A percentile compares a stretch with the other conserved stretches of the same genome.
Conservation (phyloP, 2,113 vertebrate species). For the Microcebus tavaratra region DNA sequence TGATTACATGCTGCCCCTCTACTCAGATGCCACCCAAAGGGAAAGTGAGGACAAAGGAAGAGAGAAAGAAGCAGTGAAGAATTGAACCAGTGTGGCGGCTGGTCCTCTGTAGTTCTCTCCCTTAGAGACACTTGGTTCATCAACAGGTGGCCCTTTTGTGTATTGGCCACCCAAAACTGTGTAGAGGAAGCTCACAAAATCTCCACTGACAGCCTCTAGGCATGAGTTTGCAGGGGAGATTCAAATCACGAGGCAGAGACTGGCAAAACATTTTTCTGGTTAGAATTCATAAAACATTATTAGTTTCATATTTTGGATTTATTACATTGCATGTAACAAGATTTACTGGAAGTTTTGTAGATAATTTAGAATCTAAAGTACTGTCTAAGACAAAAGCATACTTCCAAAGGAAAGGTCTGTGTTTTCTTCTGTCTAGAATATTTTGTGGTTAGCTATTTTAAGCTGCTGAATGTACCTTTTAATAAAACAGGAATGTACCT, state of each 20-base stretch:
- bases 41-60: background rate
- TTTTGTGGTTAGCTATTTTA: constrained; percentile 42
- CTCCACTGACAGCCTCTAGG: background rate
- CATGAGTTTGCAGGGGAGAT: background rate
- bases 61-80: background rate
- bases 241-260: background rate
- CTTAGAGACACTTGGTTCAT: background rate
- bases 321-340: background rate
- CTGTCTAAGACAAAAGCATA: background rate
- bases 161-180: background rate
- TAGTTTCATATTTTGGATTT: background rate
- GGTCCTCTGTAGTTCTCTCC: background rate
- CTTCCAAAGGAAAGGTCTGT: background rate
- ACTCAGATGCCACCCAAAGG: background rate
- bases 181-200: background rate
- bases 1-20: background rate
- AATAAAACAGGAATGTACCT: constrained; percentile 40
- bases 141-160: no score
- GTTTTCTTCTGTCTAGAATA: constrained; percentile 3
- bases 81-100: accelerated
- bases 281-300: background rate
- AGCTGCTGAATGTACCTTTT: background rate
- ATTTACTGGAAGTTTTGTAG: background rate
- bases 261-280: background rate
- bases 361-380: background rate